phyloP scores from a whole-genome alignment of 2,797 vertebrate species.

The Anguilla marmorata region DNA sequence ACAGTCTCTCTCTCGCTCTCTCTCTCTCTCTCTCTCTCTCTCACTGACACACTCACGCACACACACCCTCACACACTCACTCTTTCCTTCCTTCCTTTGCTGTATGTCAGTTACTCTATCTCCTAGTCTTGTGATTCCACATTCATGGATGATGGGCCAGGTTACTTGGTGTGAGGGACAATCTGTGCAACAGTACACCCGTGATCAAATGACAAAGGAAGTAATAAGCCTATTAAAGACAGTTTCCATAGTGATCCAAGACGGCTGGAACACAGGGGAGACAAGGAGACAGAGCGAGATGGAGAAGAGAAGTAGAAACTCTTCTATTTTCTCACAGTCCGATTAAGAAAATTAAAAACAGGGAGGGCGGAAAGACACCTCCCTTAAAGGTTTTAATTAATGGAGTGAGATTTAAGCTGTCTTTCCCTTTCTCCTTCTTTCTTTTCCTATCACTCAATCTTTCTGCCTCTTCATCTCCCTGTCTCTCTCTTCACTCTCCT shows the following conservation, averaged over 20 bases:
- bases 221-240: slow-evolving; percentile 56
- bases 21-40: neutral
- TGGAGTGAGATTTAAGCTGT: slow-evolving; percentile 65
- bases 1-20: too few species aligned
- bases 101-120: neutral
- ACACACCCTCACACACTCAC: too few species aligned
- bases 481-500: slow-evolving; percentile 46
- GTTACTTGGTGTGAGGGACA: neutral
- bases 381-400: slow-evolving; percentile 67
- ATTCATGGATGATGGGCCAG: neutral
- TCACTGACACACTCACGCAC: too few species aligned
- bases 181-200: slow-evolving; percentile 18
- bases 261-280: slow-evolving; percentile 25
- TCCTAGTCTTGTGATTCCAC: neutral
- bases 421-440: neutral
- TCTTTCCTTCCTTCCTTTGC: neutral
- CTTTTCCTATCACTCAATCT: slow-evolving; percentile 49
- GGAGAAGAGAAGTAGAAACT: neutral
- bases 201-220: slow-evolving; percentile 48
- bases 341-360: slow-evolving; percentile 71
- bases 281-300: slow-evolving; percentile 7
- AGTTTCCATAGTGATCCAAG: slow-evolving; percentile 61
- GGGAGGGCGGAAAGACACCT: slow-evolving; percentile 64
- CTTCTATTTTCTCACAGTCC: slow-evolving; percentile 54
- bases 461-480: slow-evolving; percentile 38